Conservation (phyloP, 2,888 invertebrate genomes). For the Eristalinus sepulchralis region DNA sequence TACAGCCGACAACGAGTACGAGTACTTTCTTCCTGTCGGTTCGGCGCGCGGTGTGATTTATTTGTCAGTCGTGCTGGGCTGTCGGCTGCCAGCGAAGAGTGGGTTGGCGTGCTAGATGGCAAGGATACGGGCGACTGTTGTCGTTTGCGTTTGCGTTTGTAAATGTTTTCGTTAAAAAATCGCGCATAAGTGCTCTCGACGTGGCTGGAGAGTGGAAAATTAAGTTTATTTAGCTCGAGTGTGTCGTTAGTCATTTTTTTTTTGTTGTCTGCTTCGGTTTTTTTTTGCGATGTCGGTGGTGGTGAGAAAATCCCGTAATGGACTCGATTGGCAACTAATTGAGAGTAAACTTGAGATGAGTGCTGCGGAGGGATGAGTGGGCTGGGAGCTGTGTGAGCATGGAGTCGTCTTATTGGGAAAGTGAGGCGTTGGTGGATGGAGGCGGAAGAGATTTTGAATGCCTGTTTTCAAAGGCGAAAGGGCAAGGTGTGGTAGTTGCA, state of each 20-base stretch:
- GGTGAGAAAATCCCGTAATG: neutral
- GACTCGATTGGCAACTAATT: slow-evolving; percentile 39
- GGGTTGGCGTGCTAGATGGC: slow-evolving; percentile 25
- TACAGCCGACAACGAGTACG: neutral
- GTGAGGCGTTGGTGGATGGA: no score
- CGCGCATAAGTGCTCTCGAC: slow-evolving; percentile 47
- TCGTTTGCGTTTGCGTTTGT: neutral
- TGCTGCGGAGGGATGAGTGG: neutral
- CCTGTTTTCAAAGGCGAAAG: no score
- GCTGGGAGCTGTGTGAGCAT: no score
- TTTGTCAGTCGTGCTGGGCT: slow-evolving; percentile 3
- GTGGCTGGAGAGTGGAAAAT: slow-evolving; percentile 53
- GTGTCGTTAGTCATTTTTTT: slow-evolving; percentile 45
- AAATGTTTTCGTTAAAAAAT: slow-evolving; percentile 44
- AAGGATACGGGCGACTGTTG: slow-evolving; percentile 3
- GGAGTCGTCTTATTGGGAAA: no score
- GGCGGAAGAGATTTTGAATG: no score
- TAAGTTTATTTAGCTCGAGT: slow-evolving; percentile 62
- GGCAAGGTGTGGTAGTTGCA: no score
- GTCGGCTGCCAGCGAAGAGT: neutral
- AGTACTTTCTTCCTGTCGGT: slow-evolving; percentile 1
- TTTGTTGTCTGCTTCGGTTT: neutral
- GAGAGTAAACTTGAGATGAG: slow-evolving; percentile 2
- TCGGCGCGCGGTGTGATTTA: slow-evolving; percentile 55
- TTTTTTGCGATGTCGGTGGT: neutral